Evolutionary conservation across 2,888 invertebrate species (phyloP), one percentile per base, ranked within the genome.

Genomic region (Temnothorax ravouxi): DNA sequence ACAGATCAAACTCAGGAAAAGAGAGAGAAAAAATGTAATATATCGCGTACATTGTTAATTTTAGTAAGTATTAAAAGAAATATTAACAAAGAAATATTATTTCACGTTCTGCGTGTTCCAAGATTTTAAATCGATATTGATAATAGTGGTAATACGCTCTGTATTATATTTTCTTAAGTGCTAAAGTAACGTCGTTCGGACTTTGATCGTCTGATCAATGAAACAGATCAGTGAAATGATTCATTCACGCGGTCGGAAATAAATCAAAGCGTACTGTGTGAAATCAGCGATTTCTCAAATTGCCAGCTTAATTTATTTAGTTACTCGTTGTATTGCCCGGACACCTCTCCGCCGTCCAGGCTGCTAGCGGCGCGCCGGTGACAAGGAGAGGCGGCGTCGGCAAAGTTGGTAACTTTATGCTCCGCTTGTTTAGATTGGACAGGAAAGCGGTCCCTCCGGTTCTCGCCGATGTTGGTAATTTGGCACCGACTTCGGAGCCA

Each of bases 331-430:
- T 84, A 88, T 84, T 88, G 85, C 87, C 85, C 88, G 88, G 88
- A 89, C 87, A 88, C 86, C 85, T 84, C 86, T 85, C 86, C 88
- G 89, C 87, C 87, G 87, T 84, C 84, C 86, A 85, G 82, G 82
- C 88, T 84, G 79, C 61, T 41, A 41, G 29, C 29, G 61, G 81
- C 71, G 87, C 87, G 86, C 84, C 90, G 89, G 87, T 91, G 91
- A 91, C 90, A 91, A 91, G 91, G 90, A 90, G 92, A 90, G 89
- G 87, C 89, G 61, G 82, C 62, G 93, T 90, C 90, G 92, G 91
- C 89, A 90, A 93, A 93, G 93, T 93, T 93, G 90, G 89, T 91
- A 93, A 92, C 93, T 93, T 93, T 91, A 92, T 92, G 92, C 92
- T 91, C 84, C 88, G 92, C 91, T 93, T 93, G 93, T 93, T 93